phyloP scores from a whole-genome alignment of 53 echinoderm and acorn worm species.

The Luidia sarsii region DNA sequence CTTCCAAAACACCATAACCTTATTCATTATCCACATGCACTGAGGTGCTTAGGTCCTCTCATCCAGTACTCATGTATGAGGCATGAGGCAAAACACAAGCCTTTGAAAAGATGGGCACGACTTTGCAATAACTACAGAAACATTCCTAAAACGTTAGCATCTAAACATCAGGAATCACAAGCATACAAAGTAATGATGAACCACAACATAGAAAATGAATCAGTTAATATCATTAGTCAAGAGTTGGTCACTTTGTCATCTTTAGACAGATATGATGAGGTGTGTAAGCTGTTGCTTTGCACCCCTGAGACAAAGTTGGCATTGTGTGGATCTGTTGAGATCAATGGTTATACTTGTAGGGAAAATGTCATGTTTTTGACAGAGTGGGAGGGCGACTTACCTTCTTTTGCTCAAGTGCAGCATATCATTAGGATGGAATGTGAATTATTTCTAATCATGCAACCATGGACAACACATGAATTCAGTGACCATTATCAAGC shows the following conservation, averaged over 20 bases:
- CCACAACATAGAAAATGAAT: slow-evolving; percentile 9
- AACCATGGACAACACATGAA: slow-evolving; percentile 31
- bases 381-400: slow-evolving; percentile 37
- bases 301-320: slow-evolving; percentile 13
- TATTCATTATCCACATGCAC: slow-evolving; percentile 37
- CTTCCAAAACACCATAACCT: slow-evolving; percentile 65
- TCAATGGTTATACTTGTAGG: slow-evolving; percentile 46
- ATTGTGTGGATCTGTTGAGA: slow-evolving; percentile 6
- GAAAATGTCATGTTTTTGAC: slow-evolving; percentile 28
- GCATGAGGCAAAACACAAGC: slow-evolving; percentile 58
- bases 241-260: slow-evolving; percentile 7
- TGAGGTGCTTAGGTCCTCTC: slow-evolving; percentile 22
- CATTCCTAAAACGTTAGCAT: slow-evolving; percentile 56
- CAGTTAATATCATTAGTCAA: slow-evolving; percentile 21
- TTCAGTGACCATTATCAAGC: slow-evolving; percentile 33
- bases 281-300: slow-evolving; percentile 16
- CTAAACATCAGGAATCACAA: slow-evolving; percentile 57
- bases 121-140: slow-evolving; percentile 53
- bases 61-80: slow-evolving; percentile 33
- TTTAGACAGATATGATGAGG: slow-evolving; percentile 8
- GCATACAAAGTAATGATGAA: slow-evolving; percentile 29
- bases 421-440: not conserved
- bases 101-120: slow-evolving; percentile 43
- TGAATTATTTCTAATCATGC: not conserved
- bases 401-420: not conserved